phyloP scores from a whole-genome alignment of 2,797 vertebrate genomes.

The Bovichtus variegatus region DNA sequence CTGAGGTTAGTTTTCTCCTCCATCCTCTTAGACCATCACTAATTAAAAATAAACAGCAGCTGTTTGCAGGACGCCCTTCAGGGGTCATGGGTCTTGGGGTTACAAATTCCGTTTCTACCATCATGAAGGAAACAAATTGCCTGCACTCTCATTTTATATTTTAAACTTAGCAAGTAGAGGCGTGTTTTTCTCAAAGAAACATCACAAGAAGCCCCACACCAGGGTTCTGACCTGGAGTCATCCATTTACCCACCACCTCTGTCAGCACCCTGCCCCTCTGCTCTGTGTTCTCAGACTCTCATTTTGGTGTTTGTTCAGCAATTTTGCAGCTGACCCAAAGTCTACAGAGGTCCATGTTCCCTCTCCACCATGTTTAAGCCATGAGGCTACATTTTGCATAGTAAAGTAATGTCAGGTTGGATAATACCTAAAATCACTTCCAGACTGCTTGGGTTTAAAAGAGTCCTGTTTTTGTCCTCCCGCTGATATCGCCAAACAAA shows the following conservation, averaged over 20 bases:
- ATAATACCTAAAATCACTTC: conserved; percentile 34
- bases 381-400: neutral
- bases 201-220: conserved; percentile 28
- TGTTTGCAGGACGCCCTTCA: conserved; percentile 50
- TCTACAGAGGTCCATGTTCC: neutral
- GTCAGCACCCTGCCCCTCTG: conserved; percentile 27
- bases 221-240: conserved; percentile 41
- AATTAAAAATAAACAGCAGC: conserved; percentile 82
- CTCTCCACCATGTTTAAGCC: conserved; percentile 7
- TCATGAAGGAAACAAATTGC: conserved; percentile 26
- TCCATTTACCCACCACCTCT: conserved; percentile 38
- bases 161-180: conserved; percentile 7
- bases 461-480: conserved; percentile 35
- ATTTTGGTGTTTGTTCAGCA: conserved; percentile 44
- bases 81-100: conserved; percentile 23
- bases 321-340: conserved; percentile 40
- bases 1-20: conserved; percentile 21
- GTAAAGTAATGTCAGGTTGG: conserved; percentile 31
- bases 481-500: conserved; percentile 65
- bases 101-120: conserved; percentile 49
- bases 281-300: conserved; percentile 32
- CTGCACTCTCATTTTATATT: conserved; percentile 25
- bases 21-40: conserved; percentile 42
- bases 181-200: conserved; percentile 35
- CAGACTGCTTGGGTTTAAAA: conserved; percentile 44